Conservation (phyloP, 2,113 vertebrate genomes). For the Bubo blakistoni region DNA sequence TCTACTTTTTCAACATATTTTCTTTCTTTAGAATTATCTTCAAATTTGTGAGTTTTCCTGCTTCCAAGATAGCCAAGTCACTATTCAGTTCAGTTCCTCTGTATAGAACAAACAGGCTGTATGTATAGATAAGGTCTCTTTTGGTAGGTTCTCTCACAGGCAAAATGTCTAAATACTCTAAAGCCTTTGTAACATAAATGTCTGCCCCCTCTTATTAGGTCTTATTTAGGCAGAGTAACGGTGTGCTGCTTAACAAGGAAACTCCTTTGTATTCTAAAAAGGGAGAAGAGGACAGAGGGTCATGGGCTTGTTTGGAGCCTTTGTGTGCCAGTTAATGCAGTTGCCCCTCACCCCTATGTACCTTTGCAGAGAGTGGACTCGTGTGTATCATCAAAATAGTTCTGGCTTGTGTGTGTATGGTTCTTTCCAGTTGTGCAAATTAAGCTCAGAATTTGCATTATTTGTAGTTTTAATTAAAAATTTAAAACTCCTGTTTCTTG, state of each 20-base stretch:
- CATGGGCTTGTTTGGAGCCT: neutral
- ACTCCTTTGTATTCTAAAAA: neutral
- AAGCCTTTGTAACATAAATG: neutral
- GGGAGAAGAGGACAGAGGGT: neutral
- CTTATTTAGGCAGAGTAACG: neutral
- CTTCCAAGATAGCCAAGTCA: neutral
- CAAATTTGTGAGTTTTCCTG: neutral
- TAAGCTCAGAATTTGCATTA: neutral
- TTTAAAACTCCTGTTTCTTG: neutral
- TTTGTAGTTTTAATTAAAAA: neutral
- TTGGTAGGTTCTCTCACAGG: neutral
- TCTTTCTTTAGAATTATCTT: neutral
- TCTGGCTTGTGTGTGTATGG: neutral
- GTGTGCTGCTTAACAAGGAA: neutral
- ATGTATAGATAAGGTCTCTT: neutral
- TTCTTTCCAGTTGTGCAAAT: neutral
- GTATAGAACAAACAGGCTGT: neutral
- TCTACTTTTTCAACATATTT: neutral
- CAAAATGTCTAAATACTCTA: neutral
- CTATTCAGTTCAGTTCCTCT: neutral
- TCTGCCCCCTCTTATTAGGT: neutral
- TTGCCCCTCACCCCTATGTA: accelerated
- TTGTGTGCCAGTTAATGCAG: neutral
- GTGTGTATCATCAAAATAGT: neutral
- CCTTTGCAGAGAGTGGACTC: neutral